Percentiles rank a stretch among this genome's conserved stretches.
Evolutionary conservation across 2,888 invertebrate genomes (phyloP).

Genomic region (Dromius quadrimaculatus): DNA sequence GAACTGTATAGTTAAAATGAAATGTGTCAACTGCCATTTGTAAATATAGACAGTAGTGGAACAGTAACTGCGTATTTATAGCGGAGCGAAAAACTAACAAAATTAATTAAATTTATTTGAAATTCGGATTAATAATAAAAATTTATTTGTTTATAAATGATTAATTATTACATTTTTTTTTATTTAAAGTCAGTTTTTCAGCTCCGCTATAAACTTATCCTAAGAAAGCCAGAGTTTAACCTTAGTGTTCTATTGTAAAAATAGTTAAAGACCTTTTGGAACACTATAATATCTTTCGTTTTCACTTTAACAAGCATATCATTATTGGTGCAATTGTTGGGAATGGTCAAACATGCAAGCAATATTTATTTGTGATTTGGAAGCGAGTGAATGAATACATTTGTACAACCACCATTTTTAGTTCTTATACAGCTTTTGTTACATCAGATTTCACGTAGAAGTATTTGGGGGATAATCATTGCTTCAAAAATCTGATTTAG

Average conservation of each 20-base stretch:
- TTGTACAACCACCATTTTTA: slow-evolving; percentile 23
- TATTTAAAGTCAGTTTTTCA: no score
- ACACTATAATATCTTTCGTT: slow-evolving; percentile 37
- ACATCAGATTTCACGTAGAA: not conserved
- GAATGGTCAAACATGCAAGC: slow-evolving; percentile 43
- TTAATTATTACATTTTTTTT: no score
- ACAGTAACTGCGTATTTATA: slow-evolving; percentile 44
- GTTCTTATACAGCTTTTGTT: slow-evolving; percentile 26
- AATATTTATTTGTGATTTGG: slow-evolving; percentile 46
- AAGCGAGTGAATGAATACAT: slow-evolving; percentile 28
- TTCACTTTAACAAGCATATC: slow-evolving; percentile 47
- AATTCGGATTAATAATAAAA: no score
- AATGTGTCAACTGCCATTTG: slow-evolving; percentile 60
- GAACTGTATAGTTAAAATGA: slow-evolving; percentile 41
- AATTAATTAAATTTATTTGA: no score
- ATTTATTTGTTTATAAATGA: no score
- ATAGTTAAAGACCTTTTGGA: slow-evolving; percentile 18
- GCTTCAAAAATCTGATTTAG: not conserved
- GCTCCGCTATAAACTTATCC: no score
- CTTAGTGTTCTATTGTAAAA: slow-evolving; percentile 25
- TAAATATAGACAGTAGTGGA: slow-evolving; percentile 60
- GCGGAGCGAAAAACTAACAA: not conserved
- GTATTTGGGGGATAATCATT: not conserved
- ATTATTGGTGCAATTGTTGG: slow-evolving; percentile 47
- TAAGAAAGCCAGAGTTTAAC: slow-evolving; percentile 8